Conservation (phyloP, 2,888 invertebrate genomes). For the Ectemnius lituratus region DNA sequence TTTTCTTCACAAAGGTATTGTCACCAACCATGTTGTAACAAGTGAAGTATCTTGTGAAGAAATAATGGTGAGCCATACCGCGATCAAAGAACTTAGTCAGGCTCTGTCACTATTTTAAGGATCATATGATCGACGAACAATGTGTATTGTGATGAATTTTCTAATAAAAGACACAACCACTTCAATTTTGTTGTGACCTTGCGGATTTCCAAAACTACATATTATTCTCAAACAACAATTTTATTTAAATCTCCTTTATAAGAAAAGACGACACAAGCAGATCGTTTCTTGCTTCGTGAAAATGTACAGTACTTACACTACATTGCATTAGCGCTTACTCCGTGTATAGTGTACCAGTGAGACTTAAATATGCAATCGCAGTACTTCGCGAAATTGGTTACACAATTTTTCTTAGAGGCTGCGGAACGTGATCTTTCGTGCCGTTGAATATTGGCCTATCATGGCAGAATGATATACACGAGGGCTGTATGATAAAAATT, state of each 20-base stretch:
- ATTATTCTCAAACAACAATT: conserved; percentile 47
- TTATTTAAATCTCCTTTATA: conserved; percentile 50
- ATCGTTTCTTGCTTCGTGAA: conserved; percentile 27
- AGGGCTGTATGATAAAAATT: conserved; percentile 12
- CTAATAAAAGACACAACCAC: no score
- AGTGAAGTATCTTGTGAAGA: not conserved
- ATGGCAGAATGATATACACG: no score
- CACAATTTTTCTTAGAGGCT: conserved; percentile 3
- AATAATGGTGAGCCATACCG: not conserved
- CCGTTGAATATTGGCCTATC: not conserved
- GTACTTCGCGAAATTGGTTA: conserved; percentile 21
- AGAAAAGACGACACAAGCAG: conserved; percentile 49
- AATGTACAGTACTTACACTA: conserved; percentile 37
- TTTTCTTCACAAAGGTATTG: not conserved
- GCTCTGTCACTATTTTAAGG: conserved; percentile 21
- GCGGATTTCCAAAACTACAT: no score
- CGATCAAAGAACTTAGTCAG: conserved; percentile 8
- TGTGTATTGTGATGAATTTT: conserved; percentile 35
- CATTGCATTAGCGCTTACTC: conserved; percentile 25
- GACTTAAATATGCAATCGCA: conserved; percentile 24
- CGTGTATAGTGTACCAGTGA: conserved; percentile 25
- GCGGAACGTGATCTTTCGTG: not conserved
- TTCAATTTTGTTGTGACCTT: no score
- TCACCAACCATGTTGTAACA: not conserved
- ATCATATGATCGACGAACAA: conserved; percentile 25